These are phyloP conservation scores for Synanthedon myopaeformis DNA, from an alignment of 2,888 invertebrate genomes.

Conservation along the genomic window DNA sequence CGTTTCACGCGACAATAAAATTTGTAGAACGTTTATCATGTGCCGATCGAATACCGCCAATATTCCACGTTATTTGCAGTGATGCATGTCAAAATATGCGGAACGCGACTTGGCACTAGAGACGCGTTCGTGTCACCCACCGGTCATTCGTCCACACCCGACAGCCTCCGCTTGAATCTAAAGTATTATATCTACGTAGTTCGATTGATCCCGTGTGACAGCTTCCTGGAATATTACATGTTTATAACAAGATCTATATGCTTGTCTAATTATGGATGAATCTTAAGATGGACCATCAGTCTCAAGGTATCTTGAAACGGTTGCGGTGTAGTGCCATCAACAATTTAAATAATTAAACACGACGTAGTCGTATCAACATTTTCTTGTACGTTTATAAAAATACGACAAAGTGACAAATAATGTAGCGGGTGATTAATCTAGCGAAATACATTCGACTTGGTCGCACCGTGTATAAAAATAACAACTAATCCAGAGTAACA, in stretches of 20 bases:
- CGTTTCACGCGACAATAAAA: conserved; percentile 8
- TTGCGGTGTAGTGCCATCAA: too few relatives aligned
- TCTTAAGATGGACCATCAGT: too few relatives aligned
- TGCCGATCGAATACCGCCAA: conserved; percentile 14
- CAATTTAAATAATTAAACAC: too few relatives aligned
- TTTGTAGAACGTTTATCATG: conserved; percentile 9
- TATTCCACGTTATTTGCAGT: conserved; percentile 20
- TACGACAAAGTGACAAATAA: conserved; percentile 12
- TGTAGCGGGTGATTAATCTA: conserved; percentile 22
- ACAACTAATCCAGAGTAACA: conserved; percentile 22
- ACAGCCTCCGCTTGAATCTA: background rate
- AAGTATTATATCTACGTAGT: background rate
- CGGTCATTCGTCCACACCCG: background rate
- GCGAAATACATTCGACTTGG: conserved; percentile 19
- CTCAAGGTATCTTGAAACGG: too few relatives aligned
- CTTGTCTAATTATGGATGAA: too few relatives aligned
- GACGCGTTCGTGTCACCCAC: conserved; percentile 4
- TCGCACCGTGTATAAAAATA: conserved; percentile 14
- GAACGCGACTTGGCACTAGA: conserved; percentile 24
- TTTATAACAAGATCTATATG: too few relatives aligned
- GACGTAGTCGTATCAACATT: too few relatives aligned
- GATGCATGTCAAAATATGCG: conserved; percentile 24
- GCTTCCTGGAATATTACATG: background rate
- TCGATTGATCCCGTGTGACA: background rate
- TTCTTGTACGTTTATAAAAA: too few relatives aligned